phyloP scores from a whole-genome alignment of 2,888 invertebrate species.

The Habroteleia sp. region DNA sequence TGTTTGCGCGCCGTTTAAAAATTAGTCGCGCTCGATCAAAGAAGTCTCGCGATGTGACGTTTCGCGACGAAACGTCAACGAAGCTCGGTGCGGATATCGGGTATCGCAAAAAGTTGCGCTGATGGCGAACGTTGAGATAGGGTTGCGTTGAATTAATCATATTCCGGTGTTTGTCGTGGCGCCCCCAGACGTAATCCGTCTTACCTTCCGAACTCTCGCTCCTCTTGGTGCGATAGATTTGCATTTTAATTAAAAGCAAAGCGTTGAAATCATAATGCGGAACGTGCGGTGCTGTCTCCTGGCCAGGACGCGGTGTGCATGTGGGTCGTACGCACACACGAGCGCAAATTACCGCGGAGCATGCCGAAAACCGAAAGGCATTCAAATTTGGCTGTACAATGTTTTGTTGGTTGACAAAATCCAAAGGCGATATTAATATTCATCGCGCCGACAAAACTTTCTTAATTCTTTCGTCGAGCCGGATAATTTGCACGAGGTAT shows the following conservation, averaged over 20 bases:
- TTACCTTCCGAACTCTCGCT: constrained; percentile 78
- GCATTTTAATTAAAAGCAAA: constrained; percentile 84
- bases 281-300: constrained; percentile 77
- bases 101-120: constrained; percentile 27
- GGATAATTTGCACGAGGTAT: background rate
- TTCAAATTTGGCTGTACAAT: constrained; percentile 10
- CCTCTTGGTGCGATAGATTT: constrained; percentile 81
- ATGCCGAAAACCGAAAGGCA: constrained; percentile 12
- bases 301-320: constrained; percentile 24
- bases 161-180: constrained; percentile 81
- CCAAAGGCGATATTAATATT: constrained; percentile 16
- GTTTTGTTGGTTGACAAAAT: constrained; percentile 50
- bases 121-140: constrained; percentile 62
- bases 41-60: constrained; percentile 11
- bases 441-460: constrained; percentile 9
- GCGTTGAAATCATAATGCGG: constrained; percentile 85
- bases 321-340: constrained; percentile 34
- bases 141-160: constrained; percentile 81
- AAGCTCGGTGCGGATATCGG: background rate
- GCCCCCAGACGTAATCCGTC: constrained; percentile 81
- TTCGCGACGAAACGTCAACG: background rate
- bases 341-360: constrained; percentile 5
- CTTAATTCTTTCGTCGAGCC: background rate
- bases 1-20: constrained; percentile 58
- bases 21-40: constrained; percentile 49